Evolutionary conservation across 2,888 invertebrate genomes (phyloP).

Genomic region (Drosophila paranaensis): DNA sequence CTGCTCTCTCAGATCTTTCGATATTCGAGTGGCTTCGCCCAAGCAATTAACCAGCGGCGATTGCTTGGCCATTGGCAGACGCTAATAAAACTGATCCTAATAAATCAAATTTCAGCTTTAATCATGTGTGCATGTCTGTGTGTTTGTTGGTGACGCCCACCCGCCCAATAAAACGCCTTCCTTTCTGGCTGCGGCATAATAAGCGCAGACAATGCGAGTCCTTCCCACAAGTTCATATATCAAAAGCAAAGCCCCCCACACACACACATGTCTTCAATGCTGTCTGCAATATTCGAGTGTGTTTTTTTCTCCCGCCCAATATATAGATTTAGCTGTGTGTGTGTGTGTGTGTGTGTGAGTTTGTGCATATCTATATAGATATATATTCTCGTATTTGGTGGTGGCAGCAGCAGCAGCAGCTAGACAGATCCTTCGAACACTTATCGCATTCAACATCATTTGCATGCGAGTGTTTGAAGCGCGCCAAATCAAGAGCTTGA

Average conservation of each 20-base stretch:
- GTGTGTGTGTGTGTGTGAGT: conserved; percentile 10
- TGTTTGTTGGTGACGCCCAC: background rate
- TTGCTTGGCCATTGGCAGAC: conserved; percentile 18
- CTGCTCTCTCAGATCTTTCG: background rate
- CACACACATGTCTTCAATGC: conserved; percentile 15
- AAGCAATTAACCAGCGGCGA: conserved; percentile 28
- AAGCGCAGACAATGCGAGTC: conserved; percentile 70
- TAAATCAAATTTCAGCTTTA: conserved; percentile 62
- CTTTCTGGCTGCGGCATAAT: conserved; percentile 42
- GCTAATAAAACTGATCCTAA: conserved; percentile 64
- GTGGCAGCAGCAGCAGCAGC: conserved; percentile 26
- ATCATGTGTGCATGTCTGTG: conserved; percentile 31
- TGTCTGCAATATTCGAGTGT: conserved; percentile 74
- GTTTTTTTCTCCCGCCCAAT: conserved; percentile 34
- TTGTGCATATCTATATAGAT: conserved; percentile 14
- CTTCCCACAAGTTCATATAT: conserved; percentile 74
- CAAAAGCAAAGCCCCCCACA: conserved; percentile 51
- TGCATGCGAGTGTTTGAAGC: conserved; percentile 69
- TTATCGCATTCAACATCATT: conserved; percentile 79
- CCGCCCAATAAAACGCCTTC: background rate
- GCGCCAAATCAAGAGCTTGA: conserved; percentile 14
- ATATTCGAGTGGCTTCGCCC: background rate
- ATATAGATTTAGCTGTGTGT: conserved; percentile 4
- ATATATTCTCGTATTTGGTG: background rate
- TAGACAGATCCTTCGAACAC: conserved; percentile 75